Evolutionary conservation across 2,888 invertebrate genomes (phyloP).

Genomic region (Heliconius hortense): DNA sequence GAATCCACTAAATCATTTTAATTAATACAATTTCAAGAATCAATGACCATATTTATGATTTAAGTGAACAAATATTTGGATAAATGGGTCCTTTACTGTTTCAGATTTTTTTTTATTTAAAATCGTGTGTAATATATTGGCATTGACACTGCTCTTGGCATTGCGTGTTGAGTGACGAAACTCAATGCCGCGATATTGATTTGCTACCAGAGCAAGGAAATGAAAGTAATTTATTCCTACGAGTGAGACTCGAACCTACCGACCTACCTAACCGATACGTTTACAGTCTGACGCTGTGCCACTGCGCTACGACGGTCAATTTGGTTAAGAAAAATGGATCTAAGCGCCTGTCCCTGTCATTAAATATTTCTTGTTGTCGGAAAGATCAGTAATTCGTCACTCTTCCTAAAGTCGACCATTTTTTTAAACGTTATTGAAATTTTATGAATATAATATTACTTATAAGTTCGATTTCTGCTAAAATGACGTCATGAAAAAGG

Average conservation of each 20-base stretch:
- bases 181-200: background rate
- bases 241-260: background rate
- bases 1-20: background rate
- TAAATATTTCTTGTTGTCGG: too few relatives aligned
- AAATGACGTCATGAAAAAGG: too few relatives aligned
- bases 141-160: background rate
- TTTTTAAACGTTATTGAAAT: too few relatives aligned
- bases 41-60: background rate
- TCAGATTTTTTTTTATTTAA: background rate
- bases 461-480: too few relatives aligned
- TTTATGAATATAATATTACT: too few relatives aligned
- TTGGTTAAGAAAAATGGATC: too few relatives aligned
- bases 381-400: background rate
- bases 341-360: too few relatives aligned
- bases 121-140: background rate
- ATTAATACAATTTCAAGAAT: background rate
- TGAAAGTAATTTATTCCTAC: background rate
- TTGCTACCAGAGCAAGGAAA: background rate
- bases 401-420: background rate
- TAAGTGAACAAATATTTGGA: background rate
- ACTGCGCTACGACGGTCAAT: background rate
- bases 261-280: background rate
- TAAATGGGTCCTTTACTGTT: constrained; percentile 3
- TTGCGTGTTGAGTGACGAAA: background rate
- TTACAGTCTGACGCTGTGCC: background rate